Evolutionary conservation across 2,888 invertebrate species (phyloP), one percentile per base, ranked within the genome.

Genomic region (Heliconius sara): DNA sequence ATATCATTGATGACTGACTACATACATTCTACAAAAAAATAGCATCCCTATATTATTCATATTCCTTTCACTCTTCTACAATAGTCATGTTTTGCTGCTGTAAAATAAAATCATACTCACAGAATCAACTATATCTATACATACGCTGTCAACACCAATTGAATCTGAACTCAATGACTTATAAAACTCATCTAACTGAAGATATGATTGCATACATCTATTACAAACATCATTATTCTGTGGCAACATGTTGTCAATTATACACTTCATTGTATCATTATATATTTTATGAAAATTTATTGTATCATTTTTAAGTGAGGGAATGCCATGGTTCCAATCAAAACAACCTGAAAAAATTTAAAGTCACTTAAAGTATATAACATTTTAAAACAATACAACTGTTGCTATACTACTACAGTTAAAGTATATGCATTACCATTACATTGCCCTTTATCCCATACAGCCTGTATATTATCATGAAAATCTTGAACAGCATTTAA

Each of bases 61-160:
- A 16, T 47, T 47, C 13, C 47, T 47, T 4, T 47, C 0, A 47
- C 5, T 47, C 5, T 47, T 47, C 5, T 16, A 47, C 47, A 47
- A 47, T 16, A 47, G 3, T 16, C 47, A 47, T 47, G 16, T 47
- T 47, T 57, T 22, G 19, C 10, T 57, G 7, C 6, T 52, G 19
- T 52, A 52, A n/a, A 60, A 60, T 25, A 70, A 47, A 25, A 13
- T n/a, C 25, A 70, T 81, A 92, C 95, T 94, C 91, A 97, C 97
- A 83, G 96, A 91, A 90, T 97, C 97, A 2, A 97, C 96, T 84
- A 97, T 95, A 88, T 97, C 97, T 96, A 97, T 96, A 85, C 97
- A 97, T 80, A 96, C 92, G 81, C 94, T 95, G 82, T 96, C 96
- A 78, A 96, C 95, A 80, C 96, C 96, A 86, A 96, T 95, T 78